A percentile compares a stretch with the other conserved stretches of the same genome.
Evolutionary conservation across 2,797 vertebrate genomes (phyloP).

Genomic region (Epinephelus malabaricus): DNA sequence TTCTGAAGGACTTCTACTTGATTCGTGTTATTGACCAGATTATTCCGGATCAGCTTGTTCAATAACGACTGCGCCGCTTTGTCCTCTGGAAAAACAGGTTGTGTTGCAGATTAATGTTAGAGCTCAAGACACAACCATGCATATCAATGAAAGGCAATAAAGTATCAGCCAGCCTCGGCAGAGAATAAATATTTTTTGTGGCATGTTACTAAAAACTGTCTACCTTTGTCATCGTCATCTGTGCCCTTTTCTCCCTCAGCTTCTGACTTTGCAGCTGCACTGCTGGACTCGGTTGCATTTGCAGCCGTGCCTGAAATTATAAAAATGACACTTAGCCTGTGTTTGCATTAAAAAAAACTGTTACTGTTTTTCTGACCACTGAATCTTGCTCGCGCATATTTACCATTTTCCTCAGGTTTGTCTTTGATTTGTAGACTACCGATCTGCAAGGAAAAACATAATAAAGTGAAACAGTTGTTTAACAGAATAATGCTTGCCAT

Average conservation of each 20-base stretch:
- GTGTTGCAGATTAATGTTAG: background rate
- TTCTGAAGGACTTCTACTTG: slow-evolving; percentile 98
- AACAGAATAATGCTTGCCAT: background rate
- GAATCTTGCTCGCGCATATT: slow-evolving; percentile 4
- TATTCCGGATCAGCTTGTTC: slow-evolving; percentile 97
- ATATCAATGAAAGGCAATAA: background rate
- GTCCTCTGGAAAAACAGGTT: slow-evolving; percentile 86
- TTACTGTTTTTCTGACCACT: background rate
- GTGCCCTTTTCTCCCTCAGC: slow-evolving; percentile 65
- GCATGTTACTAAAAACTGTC: background rate
- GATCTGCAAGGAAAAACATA: slow-evolving; percentile 71
- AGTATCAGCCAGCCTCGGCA: background rate
- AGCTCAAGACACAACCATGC: background rate
- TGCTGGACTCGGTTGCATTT: slow-evolving; percentile 48
- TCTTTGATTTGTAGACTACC: slow-evolving; percentile 83
- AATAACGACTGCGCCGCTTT: slow-evolving; percentile 95
- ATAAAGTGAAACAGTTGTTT: too few species aligned
- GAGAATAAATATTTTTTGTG: background rate
- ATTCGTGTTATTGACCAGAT: slow-evolving; percentile 95
- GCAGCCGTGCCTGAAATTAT: slow-evolving; percentile 80
- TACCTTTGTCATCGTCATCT: slow-evolving; percentile 95
- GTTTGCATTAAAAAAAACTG: too few species aligned
- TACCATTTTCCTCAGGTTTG: slow-evolving; percentile 87
- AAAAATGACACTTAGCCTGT: background rate
- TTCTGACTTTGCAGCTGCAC: slow-evolving; percentile 64